Evolutionary conservation across 2,888 invertebrate species (phyloP), one percentile per base, ranked within the genome.

Genomic region (Monochamus alternatus): DNA sequence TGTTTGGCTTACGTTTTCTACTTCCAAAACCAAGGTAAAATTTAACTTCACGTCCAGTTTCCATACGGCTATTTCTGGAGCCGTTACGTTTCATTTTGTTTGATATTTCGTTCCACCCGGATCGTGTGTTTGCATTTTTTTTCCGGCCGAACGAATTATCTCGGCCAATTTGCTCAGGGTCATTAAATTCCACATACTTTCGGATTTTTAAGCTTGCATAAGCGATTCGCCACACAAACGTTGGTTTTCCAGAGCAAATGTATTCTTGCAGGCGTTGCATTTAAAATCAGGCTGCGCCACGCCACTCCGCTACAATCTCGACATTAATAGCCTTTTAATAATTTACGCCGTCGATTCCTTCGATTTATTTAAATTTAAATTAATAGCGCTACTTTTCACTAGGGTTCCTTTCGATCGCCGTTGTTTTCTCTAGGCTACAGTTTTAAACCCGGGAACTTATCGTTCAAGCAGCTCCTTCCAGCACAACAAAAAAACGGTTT

Each of bases 271-370:
- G 62, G 51, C 71, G 47, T 71, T 63, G 71, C 71, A 71, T 71
- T 71, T 63, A 52, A 71, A 71, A 71, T 71, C 71, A 63, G n/a
- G 63, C 31, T 14, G 22, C n/a, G 32, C 51, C 52, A 12, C n/a
- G 38, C 51, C 47, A 12, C 38, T 64, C 58, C 32, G 69, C 65
- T 64, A 62, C 63, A 63, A 14, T 67, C 12, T 52, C 69, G 67
- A 74, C 74, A 38, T 73, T 74, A 69, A 74, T 74, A 69, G 74
- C 59, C 63, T 68, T 69, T 68, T 59, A 69, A 64, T 64, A 74
- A 74, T 74, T 74, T 74, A 74, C 69, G 31, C 64, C 65, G 31
- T 44, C 74, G 59, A 74, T 69, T 74, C 59, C 74, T 58, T 68
- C 67, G 66, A 63, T 68, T 67, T 68, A 74, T 74, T 69, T 74